Evolutionary conservation across 2,797 vertebrate species (phyloP), one percentile per base, ranked within the genome.

Genomic region (Sebastes umbrosus): DNA sequence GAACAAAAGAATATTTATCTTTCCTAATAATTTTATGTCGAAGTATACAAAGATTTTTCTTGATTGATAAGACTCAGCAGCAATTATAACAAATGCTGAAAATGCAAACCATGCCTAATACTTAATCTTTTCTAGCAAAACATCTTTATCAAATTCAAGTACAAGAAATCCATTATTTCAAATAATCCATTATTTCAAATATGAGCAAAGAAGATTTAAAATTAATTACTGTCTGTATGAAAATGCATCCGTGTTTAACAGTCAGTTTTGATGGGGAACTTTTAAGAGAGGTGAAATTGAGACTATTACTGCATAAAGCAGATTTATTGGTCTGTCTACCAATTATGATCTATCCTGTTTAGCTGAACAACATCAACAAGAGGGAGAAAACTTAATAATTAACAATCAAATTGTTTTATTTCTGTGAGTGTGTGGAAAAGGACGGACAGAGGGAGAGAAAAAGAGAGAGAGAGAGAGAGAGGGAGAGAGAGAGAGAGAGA

Each of bases 111-210:
- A 43, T 85, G 79, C 66, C 55, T 73, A 87, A 90, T 67, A 70
- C 63, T 66, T 54, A 34, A 75, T 80, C 34, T 83, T 84, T 74
- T 77, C 67, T 27, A 39, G 67, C 32, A 70, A 86, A 80, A 80
- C 73, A 84, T 76, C 78, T 92, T 90, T 70, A 88, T 86, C 69
- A 86, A 87, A 91, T 86, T 89, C 59, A 86, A 87, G 79, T 64
- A 77, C 62, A 82, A 75, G 8, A 90, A 90, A 91, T 86, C 62
- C 34, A 84, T 89, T 88, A 83, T 87, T 89, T 87, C 70, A 46
- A 46, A 46, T 46, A 90, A 91, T 86, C 67, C 34, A 85, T 89
- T 88, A 83, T 87, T 88, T 87, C 67, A 85, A 88, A 88, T 74
- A 77, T 58, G 66, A 87, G 57, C 69, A 87, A 82, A 72, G 62